Conservation (phyloP, 2,797 vertebrate species). For the Propithecus deckenii region DNA sequence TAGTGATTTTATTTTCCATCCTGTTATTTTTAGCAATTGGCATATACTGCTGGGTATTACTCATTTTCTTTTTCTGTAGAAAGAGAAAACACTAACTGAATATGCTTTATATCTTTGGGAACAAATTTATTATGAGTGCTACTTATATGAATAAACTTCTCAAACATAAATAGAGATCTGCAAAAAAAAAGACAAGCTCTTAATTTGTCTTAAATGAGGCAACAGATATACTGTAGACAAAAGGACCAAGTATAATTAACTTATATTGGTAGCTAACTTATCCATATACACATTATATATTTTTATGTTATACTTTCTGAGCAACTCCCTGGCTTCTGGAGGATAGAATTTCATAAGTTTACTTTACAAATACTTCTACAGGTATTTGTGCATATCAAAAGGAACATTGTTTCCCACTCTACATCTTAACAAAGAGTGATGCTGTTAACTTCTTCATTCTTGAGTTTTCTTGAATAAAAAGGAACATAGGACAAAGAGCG, state of each 20-base stretch:
- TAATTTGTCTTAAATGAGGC: background rate
- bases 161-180: background rate
- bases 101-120: background rate
- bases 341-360: background rate
- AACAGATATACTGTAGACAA: background rate
- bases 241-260: background rate
- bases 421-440: background rate
- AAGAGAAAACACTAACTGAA: slow-evolving; percentile 31
- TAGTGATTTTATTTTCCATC: background rate
- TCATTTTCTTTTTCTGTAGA: background rate
- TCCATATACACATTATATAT: background rate
- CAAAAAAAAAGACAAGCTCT: background rate
- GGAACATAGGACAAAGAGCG: background rate
- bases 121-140: background rate
- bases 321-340: background rate
- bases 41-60: background rate
- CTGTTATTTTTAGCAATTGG: background rate
- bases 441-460: background rate
- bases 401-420: background rate
- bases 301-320: slow-evolving; percentile 4
- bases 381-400: background rate
- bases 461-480: background rate
- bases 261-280: background rate
- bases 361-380: background rate
- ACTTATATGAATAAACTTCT: background rate